Percentiles rank a stretch among this genome's conserved stretches.
phyloP scores from a whole-genome alignment of 2,113 vertebrate species.

The Potamarius usumacintae region DNA sequence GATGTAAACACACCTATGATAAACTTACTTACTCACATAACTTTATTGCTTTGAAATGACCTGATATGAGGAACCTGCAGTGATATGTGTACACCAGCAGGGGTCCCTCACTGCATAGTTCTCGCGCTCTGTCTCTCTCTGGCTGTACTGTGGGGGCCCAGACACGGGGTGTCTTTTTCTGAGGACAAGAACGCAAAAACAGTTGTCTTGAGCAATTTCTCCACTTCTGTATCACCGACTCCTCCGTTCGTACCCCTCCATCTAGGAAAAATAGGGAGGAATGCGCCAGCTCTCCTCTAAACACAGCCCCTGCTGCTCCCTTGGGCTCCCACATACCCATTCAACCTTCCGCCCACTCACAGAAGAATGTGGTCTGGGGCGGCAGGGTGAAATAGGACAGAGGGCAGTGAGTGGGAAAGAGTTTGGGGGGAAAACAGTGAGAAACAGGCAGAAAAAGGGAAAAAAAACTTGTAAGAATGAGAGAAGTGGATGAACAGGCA shows the following conservation, averaged over 20 bases:
- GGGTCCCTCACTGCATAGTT: conserved; percentile 69
- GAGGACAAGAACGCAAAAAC: conserved; percentile 32
- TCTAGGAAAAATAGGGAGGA: conserved; percentile 21
- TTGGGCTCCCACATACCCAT: conserved; percentile 47
- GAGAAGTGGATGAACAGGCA: neutral
- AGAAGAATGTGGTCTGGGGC: conserved; percentile 38
- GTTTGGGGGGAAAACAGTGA: neutral
- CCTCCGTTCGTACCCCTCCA: conserved; percentile 26
- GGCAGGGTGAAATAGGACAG: conserved; percentile 33
- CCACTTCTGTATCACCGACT: conserved; percentile 18
- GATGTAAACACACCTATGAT: neutral
- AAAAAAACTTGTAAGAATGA: conserved; percentile 11
- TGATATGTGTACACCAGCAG: conserved; percentile 65
- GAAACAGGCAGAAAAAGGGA: conserved; percentile 13
- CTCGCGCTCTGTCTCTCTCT: neutral
- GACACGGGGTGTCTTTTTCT: neutral
- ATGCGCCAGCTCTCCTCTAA: conserved; percentile 25
- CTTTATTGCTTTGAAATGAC: conserved; percentile 1
- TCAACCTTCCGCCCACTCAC: conserved; percentile 51
- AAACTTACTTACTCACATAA: neutral
- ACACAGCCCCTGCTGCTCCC: conserved; percentile 34
- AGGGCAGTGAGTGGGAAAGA: conserved; percentile 20
- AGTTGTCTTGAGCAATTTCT: conserved; percentile 27
- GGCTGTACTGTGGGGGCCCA: neutral
- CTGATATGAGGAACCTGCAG: conserved; percentile 52